Evolutionary conservation across 2,888 invertebrate genomes (phyloP), one percentile per base, ranked within the genome.

Genomic region (Protonemura montana): DNA sequence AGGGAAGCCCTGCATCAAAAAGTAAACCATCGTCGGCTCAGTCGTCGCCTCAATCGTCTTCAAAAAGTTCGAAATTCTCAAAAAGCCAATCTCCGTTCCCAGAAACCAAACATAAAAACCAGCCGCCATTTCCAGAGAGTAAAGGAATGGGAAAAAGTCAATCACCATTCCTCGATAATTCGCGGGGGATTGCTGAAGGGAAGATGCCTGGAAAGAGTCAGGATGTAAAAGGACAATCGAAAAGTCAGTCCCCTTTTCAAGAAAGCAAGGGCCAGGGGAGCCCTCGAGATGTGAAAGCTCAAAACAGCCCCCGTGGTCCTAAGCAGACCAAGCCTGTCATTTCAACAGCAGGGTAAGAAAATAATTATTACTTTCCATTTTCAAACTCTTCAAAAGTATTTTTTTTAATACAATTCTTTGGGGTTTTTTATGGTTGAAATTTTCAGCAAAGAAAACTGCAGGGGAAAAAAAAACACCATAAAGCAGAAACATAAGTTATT

Each of bases 191-290:
- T 59, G 59, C 13, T 2, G 59, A 59, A 10, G 59, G 59, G 13
- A 59, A 59, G 21, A 7, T 59, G 2, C 59, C 59, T 59, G 59
- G 59, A 13, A 59, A 59, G 13, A 59, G 59, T 59, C 59, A 78
- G 26, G 78, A 28, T 3, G 78, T 26, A 26, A 78, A 78, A 26
- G 28, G 28, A 78, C 78, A 78, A 78, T 27, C 5, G 27, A 78
- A 78, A 28, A 78, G 78, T 88, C 97, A 97, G 90, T 96, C 96
- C 0, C 96, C 96, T 92, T 95, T 96, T 78, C 97, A 96, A 26
- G 95, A 95, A 90, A 96, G 96, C 0, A 96, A 96, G 91, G 96
- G 95, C 0, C 94, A 78, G 78, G 78, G 78, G 27, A 78, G 27
- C 26, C 78, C 78, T 28, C 78, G 78, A 26, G 78, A 78, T 27